phyloP scores from a whole-genome alignment of 2,888 invertebrate genomes.

The Emesis furor region DNA sequence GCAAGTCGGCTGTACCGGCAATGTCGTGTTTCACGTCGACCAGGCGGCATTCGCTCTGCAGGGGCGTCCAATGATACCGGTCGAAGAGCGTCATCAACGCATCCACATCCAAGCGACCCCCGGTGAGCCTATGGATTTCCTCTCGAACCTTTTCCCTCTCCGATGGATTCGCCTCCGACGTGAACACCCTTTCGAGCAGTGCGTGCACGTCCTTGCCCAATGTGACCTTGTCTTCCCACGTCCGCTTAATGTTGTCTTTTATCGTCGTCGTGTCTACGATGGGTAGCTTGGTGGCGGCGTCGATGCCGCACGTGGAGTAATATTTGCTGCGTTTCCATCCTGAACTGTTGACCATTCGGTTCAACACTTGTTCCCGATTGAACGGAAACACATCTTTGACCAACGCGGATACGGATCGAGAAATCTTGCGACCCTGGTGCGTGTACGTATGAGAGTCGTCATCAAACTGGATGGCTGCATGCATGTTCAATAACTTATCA shows the following conservation, averaged over 20 bases:
- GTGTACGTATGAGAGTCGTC: neutral
- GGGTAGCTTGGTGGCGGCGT: neutral
- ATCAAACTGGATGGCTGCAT: neutral
- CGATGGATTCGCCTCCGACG: neutral
- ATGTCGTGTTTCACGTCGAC: constrained; percentile 16
- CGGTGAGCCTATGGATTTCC: neutral
- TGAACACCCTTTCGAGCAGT: constrained; percentile 24
- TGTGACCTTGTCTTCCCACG: constrained; percentile 20
- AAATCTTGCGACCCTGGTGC: constrained; percentile 12
- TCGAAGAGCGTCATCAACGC: neutral
- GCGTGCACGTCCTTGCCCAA: constrained; percentile 27
- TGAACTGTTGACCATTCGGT: constrained; percentile 9
- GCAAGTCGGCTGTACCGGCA: constrained; percentile 19
- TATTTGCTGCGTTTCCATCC: constrained; percentile 18
- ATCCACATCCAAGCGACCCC: constrained; percentile 1
- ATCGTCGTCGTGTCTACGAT: neutral
- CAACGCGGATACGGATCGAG: constrained; percentile 19
- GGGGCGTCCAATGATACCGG: constrained; percentile 20
- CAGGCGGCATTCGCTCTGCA: constrained; percentile 22
- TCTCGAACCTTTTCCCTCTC: constrained; percentile 9
- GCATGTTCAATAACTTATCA: constrained; percentile 11
- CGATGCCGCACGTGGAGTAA: constrained; percentile 18
- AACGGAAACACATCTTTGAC: constrained; percentile 19
- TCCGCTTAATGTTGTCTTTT: constrained; percentile 23
- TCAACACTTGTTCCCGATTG: constrained; percentile 17